Evolutionary conservation across 2,113 vertebrate species (phyloP).

Genomic region (Ammodytes marinus): DNA sequence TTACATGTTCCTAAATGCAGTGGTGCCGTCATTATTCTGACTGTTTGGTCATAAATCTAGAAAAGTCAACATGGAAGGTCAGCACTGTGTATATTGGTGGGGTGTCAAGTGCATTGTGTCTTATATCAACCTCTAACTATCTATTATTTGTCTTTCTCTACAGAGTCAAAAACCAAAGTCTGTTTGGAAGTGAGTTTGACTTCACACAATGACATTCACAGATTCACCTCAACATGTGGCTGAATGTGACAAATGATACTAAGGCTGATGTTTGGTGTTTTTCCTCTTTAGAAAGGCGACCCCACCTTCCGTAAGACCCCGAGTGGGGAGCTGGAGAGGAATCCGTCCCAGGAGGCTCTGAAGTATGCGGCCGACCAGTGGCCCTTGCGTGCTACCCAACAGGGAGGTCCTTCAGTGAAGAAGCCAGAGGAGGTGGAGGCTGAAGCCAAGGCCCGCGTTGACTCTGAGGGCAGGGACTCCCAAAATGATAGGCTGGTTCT

Average conservation of each 20-base stretch:
- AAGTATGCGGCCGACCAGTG: rapidly evolving
- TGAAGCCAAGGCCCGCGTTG: background rate
- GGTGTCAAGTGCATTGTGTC: too few species aligned
- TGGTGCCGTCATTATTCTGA: too few species aligned
- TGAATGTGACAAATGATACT: background rate
- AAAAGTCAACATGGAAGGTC: background rate
- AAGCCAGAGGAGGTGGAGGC: slow-evolving; percentile 13
- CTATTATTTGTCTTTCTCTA: background rate
- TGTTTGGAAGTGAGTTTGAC: slow-evolving; percentile 7
- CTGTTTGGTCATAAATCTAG: background rate
- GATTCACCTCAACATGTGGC: background rate
- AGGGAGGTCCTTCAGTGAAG: background rate
- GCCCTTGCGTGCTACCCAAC: background rate
- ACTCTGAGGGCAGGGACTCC: background rate
- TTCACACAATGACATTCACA: background rate
- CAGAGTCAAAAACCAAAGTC: slow-evolving; percentile 17
- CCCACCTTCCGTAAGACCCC: background rate
- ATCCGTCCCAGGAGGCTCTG: slow-evolving; percentile 12
- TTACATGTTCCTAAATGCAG: background rate
- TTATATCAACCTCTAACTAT: background rate
- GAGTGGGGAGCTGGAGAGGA: background rate
- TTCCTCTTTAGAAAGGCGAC: slow-evolving; percentile 10
- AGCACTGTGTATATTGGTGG: too few species aligned
- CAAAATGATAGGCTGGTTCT: background rate
- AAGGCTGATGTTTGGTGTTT: background rate